Evolutionary conservation across 2,888 invertebrate genomes (phyloP), one percentile per base, ranked within the genome.

Genomic region (Agrypnus murinus): DNA sequence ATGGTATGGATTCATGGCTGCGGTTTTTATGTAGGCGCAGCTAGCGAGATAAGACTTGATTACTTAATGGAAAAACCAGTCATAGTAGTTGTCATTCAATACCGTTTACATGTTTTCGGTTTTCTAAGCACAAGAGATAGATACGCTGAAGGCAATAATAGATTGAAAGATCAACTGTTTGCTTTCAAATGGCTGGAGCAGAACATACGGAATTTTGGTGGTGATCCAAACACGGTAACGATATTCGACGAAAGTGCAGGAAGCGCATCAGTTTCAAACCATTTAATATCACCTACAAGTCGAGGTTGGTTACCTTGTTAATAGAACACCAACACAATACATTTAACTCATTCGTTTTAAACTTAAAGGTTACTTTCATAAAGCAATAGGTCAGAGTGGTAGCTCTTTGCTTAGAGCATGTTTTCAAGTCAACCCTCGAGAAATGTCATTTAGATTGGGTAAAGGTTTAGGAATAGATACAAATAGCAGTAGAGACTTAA

Each of bases 1-100:
- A 70, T 80, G 63, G 74, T 80, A 19, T 74, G 74, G 58, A 75
- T 79, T 8, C 77, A 80, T 58, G 78, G 77, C 3, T 79, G 80
- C 15, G 66, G 71, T n/a, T 79, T 77, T 40, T 62, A 73, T 7
- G 74, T 75, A 50, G 77, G 77, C 10, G 71, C 75, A 1, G 68
- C 10, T 5, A 14, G 15, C 57, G n/a, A 14, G 36, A 53, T 70
- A 53, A 65, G 69, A 10, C 72, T 78, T 1, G 77, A 75, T 50
- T 77, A 69, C 59, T 68, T 80, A 5, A 76, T 81, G 50, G 75
- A 79, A 34, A 48, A 77, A 46, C 57, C 66, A 5, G 68, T 81
- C 4, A 55, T 80, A 1, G 46, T 81, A 31, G 80, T 80, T 4
- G 69, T 72, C 8, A 43, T 71, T 15, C 15, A 64, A 5, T 71